Evolutionary conservation across 1,140 invertebrate species (phyloP).

Genomic region (Aphidius ervi): DNA sequence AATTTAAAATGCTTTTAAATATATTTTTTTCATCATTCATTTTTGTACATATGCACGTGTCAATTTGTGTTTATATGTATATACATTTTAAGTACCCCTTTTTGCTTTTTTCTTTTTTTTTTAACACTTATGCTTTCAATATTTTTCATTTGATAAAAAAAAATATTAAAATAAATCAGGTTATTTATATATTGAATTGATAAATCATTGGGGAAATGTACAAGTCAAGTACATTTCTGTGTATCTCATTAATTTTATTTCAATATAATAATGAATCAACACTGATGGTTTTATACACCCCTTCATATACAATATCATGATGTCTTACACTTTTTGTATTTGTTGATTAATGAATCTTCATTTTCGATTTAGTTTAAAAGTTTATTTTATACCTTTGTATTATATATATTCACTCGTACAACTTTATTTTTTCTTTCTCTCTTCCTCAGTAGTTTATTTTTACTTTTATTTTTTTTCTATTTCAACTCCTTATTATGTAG

Average conservation of each 20-base stretch:
- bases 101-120: too few relatives aligned
- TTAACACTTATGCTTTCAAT: neutral
- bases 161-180: too few relatives aligned
- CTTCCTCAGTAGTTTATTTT: neutral
- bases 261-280: conserved; percentile 47
- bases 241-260: conserved; percentile 55
- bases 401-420: conserved; percentile 8
- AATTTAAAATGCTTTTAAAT: too few relatives aligned
- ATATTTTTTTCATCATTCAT: too few relatives aligned
- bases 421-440: conserved; percentile 12
- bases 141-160: neutral
- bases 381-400: neutral
- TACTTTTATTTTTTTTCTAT: too few relatives aligned
- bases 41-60: too few relatives aligned
- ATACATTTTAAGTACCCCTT: too few relatives aligned
- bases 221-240: conserved; percentile 54
- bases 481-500: too few relatives aligned
- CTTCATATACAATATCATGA: conserved; percentile 26
- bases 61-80: too few relatives aligned
- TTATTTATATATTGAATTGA: neutral
- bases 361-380: conserved; percentile 39
- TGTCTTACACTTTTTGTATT: conserved; percentile 12
- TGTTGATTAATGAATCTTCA: conserved; percentile 49
- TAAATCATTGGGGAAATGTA: conserved; percentile 22
- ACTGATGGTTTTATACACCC: conserved; percentile 14